Evolutionary conservation across 2,888 invertebrate genomes (phyloP).

Genomic region (Amiota communis): DNA sequence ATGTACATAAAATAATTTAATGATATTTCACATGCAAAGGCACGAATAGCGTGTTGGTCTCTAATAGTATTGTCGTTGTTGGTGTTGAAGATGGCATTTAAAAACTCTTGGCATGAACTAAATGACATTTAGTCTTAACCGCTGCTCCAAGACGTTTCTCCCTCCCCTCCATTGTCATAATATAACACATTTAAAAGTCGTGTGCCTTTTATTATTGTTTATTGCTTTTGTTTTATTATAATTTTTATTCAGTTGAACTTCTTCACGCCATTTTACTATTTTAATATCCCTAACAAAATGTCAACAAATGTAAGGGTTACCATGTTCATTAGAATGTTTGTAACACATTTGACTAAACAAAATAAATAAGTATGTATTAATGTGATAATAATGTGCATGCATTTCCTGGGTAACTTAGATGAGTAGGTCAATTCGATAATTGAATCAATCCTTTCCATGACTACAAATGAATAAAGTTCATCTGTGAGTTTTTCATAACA

Average conservation of each 20-base stretch:
- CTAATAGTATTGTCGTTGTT: background rate
- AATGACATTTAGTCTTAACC: constrained; percentile 4
- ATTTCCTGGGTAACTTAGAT: too few relatives aligned
- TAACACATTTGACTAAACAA: too few relatives aligned
- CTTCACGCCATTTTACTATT: constrained; percentile 63
- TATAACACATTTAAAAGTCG: too few relatives aligned
- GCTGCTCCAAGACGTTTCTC: background rate
- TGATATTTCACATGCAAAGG: constrained; percentile 9
- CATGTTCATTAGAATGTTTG: too few relatives aligned
- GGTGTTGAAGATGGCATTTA: constrained; percentile 60
- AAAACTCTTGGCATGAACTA: constrained; percentile 49
- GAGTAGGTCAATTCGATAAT: too few relatives aligned
- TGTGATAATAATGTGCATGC: too few relatives aligned
- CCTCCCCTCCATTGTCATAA: background rate
- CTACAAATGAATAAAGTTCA: too few relatives aligned
- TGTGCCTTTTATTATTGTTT: constrained; percentile 1
- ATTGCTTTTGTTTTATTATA: constrained; percentile 39
- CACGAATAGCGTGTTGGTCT: constrained; percentile 16
- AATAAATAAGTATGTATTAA: too few relatives aligned
- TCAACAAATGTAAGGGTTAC: too few relatives aligned
- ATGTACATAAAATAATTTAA: too few relatives aligned
- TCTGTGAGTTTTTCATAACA: too few relatives aligned
- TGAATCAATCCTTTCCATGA: too few relatives aligned
- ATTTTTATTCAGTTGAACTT: constrained; percentile 59
- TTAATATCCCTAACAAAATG: background rate